Base-by-base conservation (phyloP, 2,888 invertebrate genomes). In the Diaprepes abbreviatus region DNA sequence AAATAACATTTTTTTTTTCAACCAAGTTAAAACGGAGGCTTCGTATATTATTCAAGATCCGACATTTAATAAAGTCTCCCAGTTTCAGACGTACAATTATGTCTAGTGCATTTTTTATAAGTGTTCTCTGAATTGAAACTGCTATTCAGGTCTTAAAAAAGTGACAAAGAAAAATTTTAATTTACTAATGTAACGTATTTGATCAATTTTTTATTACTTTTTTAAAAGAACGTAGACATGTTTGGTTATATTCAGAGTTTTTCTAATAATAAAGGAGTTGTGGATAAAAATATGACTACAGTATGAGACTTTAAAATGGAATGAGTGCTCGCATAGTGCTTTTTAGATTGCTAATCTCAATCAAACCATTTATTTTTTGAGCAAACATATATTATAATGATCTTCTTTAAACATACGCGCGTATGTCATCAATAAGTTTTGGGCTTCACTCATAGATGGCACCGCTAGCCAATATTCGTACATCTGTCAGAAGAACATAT, bases 1-100 rank as follows among this genome's bases (percentile, higher is more conserved):
- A n/a, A 58, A 57, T 14, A 10, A 50, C 10, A 38, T 12, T 64
- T 55, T 64, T 64, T 52, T 40, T 55, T 64, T 55, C 50, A 28
- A 2, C 12, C 19, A 28, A 55, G 36, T 52, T 24, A 24, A 35
- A 43, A 48, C 9, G 33, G 16, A 50, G 9, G 14, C 9, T 21
- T 48, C 7, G 36, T 69, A 1, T 57, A 64, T 68, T 57, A 77
- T 70, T 69, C 50, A 71, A 65, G 12, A 55, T 12, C 33, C 66
- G 64, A 66, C 72, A 72, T 72, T 73, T 78, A 78, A 78, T 78
- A 77, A 78, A 75, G 76, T 77, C 77, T 65, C 69, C 54, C 70
- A 73, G 74, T 74, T 77, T 76, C 77, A 73, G 73, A 68, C 68
- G 73, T 70, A 71, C 71, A 74, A 74, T 74, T 74, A 74, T 66